Evolutionary conservation across 2,888 invertebrate genomes (phyloP).

Genomic region (Neoitamus cyanurus): DNA sequence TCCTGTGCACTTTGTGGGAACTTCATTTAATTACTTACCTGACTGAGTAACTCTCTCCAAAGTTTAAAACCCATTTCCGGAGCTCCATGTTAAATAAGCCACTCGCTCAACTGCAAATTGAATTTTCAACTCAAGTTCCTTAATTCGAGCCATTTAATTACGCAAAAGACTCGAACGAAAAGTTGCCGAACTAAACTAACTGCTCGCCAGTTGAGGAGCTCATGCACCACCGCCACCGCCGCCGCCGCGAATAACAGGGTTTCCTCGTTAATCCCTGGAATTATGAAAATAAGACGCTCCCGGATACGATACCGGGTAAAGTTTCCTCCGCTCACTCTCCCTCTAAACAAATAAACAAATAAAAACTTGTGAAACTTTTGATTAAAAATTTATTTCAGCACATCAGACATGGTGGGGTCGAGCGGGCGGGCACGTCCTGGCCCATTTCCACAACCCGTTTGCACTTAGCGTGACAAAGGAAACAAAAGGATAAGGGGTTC

Average conservation of each 20-base stretch:
- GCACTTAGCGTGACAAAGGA: neutral
- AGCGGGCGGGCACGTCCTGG: neutral
- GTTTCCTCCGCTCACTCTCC: neutral
- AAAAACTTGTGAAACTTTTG: constrained; percentile 30
- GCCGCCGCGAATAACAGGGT: neutral
- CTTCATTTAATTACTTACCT: neutral
- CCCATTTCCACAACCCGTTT: constrained; percentile 15
- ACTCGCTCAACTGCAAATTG: neutral
- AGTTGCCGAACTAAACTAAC: neutral
- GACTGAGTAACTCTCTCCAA: neutral
- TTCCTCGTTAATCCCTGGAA: neutral
- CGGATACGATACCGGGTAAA: neutral
- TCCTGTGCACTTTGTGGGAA: neutral
- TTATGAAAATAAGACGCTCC: neutral
- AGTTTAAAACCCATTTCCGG: neutral
- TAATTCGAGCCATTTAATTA: constrained; percentile 1
- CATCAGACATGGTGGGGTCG: neutral
- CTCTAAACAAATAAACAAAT: constrained; percentile 8
- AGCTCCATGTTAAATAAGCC: neutral
- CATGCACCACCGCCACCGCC: neutral
- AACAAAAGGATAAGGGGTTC: neutral
- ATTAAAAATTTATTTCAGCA: constrained; percentile 44
- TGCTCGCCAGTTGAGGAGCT: too few relatives aligned
- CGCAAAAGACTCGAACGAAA: neutral
- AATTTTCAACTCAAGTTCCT: constrained; percentile 1